phyloP scores from a whole-genome alignment of 2,113 vertebrate species.

The Rhagologus leucostigma region DNA sequence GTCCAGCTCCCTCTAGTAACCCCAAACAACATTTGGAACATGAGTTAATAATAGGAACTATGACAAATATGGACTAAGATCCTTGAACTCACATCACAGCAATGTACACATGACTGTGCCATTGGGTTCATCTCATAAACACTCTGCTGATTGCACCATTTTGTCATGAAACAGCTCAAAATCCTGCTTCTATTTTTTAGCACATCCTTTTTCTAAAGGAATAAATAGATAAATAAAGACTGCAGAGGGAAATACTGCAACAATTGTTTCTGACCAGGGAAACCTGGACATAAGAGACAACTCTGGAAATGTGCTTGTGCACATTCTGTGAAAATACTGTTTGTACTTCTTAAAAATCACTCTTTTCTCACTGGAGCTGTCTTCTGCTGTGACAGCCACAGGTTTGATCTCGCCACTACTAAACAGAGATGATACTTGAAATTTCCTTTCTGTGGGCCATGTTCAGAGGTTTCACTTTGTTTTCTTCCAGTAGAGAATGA shows the following conservation, averaged over 20 bases:
- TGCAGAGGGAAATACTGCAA: not conserved
- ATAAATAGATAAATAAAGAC: not conserved
- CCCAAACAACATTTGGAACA: not conserved
- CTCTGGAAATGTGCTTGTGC: not conserved
- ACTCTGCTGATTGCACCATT: not conserved
- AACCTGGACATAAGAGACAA: not conserved
- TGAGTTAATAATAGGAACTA: not conserved
- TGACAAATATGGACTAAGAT: not conserved
- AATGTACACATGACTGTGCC: fast-evolving
- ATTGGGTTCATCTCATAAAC: not conserved
- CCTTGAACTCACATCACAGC: not conserved
- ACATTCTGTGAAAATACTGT: not conserved
- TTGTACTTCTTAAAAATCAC: not conserved
- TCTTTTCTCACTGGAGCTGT: not conserved
- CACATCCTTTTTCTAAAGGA: not conserved
- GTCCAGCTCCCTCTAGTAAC: not conserved
- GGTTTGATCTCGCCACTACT: not conserved
- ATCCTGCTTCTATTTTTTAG: not conserved
- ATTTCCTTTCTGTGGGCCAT: not conserved
- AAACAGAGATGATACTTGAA: not conserved
- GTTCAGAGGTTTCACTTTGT: not conserved
- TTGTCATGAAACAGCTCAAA: not conserved
- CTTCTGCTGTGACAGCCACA: not conserved
- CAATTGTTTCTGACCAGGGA: not conserved
- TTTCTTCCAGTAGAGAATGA: not conserved